Evolutionary conservation across 2,113 vertebrate species (phyloP), one percentile per base, ranked within the genome.

Genomic region (Scalopus aquaticus): DNA sequence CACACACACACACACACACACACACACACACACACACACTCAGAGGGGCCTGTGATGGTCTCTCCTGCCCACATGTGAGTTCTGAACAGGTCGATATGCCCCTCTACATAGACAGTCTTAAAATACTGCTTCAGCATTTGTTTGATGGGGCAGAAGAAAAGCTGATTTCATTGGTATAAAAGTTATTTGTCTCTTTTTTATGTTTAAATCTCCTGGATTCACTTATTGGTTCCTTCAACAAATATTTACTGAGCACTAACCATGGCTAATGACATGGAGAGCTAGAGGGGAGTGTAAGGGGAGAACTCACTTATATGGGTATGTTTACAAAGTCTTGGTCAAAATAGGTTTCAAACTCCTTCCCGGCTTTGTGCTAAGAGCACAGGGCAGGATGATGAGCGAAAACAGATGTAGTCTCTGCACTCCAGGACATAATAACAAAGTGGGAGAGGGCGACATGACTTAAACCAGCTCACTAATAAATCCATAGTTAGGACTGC

Each of bases 341-440:
- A 69, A 69, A 90, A 67, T 19, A 42, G 2, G 32, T 46, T 82
- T 85, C 62, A 49, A 3, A 35, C 19, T 60, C 77, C 54, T 64
- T 74, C 44, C 30, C 78, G 3, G 26, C 51, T 80, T 28, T 26
- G 81, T 77, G 67, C 73, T 64, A 56, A 92, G 67, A 0, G 4
- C 88, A 37, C 16, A 85, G 24, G 49, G 51, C 62, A 92, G 95
- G 79, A 37, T 4, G 19, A 62, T 64, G 93, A 95, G 85, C 39
- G 64, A 88, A 92, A 69, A 10, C 93, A 95, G 85, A 83, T 2
- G 16, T 1, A 19, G 77, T 13, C 72, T 32, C 76, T 69, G 62
- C 30, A 20, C 77, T 80, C 32, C 4, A 54, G 46, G 76, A 35
- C 5, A 4, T 44, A 20, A 2, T n/a, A n/a, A 30, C 16, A 51